phyloP scores from a whole-genome alignment of 64 coral and sea anemone species.

The Montipora capricornis region DNA sequence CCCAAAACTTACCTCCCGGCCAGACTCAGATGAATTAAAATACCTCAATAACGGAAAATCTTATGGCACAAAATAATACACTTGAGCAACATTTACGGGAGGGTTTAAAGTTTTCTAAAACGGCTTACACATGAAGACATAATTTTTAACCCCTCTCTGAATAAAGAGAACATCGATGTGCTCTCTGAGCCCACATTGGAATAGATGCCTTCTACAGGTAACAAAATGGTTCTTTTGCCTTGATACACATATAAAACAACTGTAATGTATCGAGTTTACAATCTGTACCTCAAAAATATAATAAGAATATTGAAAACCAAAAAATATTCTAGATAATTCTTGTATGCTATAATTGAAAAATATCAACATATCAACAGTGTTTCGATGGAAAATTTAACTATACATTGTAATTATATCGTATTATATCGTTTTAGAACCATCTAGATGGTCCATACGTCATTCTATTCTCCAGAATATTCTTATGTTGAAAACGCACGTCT shows the following conservation, averaged over 20 bases:
- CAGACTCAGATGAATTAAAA: not conserved
- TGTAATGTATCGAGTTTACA: not conserved
- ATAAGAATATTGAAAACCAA: not conserved
- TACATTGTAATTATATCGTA: not conserved
- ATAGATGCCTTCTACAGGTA: not conserved
- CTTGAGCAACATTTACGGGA: too few relatives aligned
- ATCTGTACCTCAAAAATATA: not conserved
- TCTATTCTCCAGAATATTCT: slow-evolving; percentile 23
- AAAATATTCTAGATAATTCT: not conserved
- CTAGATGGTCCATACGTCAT: not conserved
- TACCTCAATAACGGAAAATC: not conserved
- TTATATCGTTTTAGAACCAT: not conserved
- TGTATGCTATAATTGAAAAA: not conserved
- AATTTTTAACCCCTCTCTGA: not conserved
- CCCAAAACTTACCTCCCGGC: too few relatives aligned
- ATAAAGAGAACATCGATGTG: not conserved
- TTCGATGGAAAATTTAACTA: not conserved
- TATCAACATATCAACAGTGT: not conserved
- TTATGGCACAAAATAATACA: not conserved
- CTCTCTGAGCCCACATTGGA: not conserved
- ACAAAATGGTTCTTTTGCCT: not conserved
- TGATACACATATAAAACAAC: not conserved
- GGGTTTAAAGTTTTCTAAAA: not conserved
- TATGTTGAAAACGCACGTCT: not conserved
- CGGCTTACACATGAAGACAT: not conserved